Conservation (phyloP, 2,797 vertebrate species). For the Scolopax rusticola region DNA sequence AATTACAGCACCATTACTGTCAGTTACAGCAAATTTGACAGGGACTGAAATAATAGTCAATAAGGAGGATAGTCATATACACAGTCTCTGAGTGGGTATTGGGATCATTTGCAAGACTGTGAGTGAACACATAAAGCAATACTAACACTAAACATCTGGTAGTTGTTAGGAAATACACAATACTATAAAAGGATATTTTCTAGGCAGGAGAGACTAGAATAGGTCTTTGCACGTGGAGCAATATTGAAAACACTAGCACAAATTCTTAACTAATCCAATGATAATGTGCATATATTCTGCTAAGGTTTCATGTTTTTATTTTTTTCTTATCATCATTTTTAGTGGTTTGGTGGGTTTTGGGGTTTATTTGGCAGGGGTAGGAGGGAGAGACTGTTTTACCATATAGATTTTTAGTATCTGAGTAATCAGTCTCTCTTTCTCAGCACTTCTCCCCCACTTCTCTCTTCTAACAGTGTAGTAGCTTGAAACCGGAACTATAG, state of each 20-base stretch:
- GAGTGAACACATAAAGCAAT: background rate
- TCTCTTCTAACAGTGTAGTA: background rate
- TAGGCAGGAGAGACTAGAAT: background rate
- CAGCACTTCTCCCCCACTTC: background rate
- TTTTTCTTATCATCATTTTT: background rate
- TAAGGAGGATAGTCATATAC: background rate
- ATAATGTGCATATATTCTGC: background rate
- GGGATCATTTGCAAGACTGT: background rate
- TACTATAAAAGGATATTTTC: background rate
- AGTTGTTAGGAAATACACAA: background rate
- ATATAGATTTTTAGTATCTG: background rate
- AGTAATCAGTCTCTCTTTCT: background rate
- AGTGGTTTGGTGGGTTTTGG: fast-evolving
- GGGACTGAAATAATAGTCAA: background rate
- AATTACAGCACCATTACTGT: background rate
- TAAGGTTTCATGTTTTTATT: background rate
- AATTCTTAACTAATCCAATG: background rate
- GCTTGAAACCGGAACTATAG: background rate
- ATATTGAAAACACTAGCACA: background rate
- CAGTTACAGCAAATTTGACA: background rate
- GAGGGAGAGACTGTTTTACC: background rate
- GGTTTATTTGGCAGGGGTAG: background rate
- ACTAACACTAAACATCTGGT: background rate
- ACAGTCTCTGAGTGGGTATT: background rate
- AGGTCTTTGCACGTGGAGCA: background rate